These are phyloP conservation scores for Frieseomelitta varia DNA, from an alignment of 1,140 invertebrate genomes.

Conservation along the genomic window DNA sequence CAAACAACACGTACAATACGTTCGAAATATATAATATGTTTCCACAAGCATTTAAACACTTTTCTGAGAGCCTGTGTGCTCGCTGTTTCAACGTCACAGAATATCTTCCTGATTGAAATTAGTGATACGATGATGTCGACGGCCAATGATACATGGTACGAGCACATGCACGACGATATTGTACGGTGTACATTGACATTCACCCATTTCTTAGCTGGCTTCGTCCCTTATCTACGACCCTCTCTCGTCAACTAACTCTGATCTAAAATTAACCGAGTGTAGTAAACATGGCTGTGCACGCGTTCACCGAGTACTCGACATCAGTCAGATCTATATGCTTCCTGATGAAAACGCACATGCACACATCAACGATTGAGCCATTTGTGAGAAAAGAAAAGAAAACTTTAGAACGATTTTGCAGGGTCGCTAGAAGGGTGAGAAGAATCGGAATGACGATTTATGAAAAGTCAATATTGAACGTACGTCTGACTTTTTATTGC, in stretches of 20 bases:
- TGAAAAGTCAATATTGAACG: neutral
- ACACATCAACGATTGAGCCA: neutral
- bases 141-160: neutral
- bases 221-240: constrained; percentile 40
- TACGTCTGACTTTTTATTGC: neutral
- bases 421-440: neutral
- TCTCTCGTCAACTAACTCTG: constrained; percentile 15
- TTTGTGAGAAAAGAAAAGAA: neutral
- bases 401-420: neutral
- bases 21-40: too few species aligned
- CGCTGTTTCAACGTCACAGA: too few species aligned
- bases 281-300: constrained; percentile 12
- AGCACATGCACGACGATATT: neutral
- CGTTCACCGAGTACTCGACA: too few species aligned
- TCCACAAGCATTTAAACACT: too few species aligned
- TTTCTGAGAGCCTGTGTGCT: too few species aligned
- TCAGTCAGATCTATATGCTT: neutral
- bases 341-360: neutral
- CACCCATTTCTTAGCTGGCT: constrained; percentile 40
- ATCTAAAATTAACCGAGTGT: constrained; percentile 55
- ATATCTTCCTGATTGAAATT: neutral
- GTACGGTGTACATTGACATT: constrained; percentile 36
- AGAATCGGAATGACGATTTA: neutral
- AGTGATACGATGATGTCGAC: neutral
- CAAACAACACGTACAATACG: too few species aligned